A percentile compares a stretch with the other conserved stretches of the same genome.
Conservation (phyloP, 2,888 invertebrate species). For the Cerastis rubricosa region DNA sequence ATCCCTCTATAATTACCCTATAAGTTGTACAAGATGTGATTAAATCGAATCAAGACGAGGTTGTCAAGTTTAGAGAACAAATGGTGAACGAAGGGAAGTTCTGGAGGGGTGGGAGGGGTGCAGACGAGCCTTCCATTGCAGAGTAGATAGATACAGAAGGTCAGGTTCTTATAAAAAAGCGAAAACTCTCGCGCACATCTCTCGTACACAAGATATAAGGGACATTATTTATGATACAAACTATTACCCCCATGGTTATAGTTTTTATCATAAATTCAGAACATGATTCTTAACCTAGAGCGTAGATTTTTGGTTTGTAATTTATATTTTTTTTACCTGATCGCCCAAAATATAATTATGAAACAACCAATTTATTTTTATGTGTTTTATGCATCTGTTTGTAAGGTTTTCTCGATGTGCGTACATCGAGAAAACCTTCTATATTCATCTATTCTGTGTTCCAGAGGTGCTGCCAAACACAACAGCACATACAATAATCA, state of each 20-base stretch:
- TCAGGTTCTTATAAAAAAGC: accelerated
- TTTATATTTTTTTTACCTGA: no score
- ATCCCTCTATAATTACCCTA: slow-evolving; percentile 43
- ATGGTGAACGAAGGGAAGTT: slow-evolving; percentile 15
- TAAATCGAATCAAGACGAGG: slow-evolving; percentile 63
- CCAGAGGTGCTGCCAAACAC: slow-evolving; percentile 36
- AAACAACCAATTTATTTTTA: no score
- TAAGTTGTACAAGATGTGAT: slow-evolving; percentile 47
- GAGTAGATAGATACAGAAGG: not conserved
- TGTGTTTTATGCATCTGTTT: not conserved
- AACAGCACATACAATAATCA: slow-evolving; percentile 59
- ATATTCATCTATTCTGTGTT: not conserved
- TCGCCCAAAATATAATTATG: no score
- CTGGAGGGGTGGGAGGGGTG: not conserved
- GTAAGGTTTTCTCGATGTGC: no score
- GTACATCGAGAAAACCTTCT: not conserved
- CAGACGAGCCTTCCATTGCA: not conserved
- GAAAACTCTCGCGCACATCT: not conserved
- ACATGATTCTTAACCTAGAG: not conserved
- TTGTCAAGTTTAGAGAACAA: slow-evolving; percentile 61
- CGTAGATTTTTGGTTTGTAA: not conserved
- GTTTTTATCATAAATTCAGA: not conserved
- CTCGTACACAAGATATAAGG: not conserved
- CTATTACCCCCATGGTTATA: no score
- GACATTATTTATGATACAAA: no score